These are phyloP conservation scores for Rhyzopertha dominica DNA, from an alignment of 1,140 invertebrate species.

Conservation along the genomic window DNA sequence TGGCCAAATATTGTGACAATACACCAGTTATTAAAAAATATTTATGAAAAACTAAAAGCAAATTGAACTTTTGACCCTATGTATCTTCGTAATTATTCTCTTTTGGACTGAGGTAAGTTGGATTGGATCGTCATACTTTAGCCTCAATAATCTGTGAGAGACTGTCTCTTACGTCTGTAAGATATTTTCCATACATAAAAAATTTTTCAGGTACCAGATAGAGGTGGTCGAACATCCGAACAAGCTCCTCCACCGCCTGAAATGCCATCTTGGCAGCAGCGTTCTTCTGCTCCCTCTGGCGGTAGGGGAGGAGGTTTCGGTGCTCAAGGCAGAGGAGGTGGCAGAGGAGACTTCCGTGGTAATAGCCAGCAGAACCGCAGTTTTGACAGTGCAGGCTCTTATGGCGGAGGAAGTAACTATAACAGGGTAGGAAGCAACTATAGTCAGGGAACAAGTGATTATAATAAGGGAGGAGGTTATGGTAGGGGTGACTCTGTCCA, in stretches of 20 bases:
- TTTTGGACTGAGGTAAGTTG: no score
- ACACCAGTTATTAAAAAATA: neutral
- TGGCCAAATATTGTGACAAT: no score
- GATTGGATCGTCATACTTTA: no score
- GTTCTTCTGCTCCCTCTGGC: constrained; percentile 36
- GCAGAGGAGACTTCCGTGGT: constrained; percentile 17
- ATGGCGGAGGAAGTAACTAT: constrained; percentile 25
- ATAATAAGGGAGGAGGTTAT: no score
- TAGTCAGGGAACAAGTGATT: constrained; percentile 15
- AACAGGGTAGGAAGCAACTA: constrained; percentile 14
- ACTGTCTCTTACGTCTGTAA: constrained; percentile 14
- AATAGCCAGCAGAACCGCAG: constrained; percentile 20
- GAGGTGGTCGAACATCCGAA: constrained; percentile 85
- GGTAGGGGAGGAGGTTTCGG: constrained; percentile 36
- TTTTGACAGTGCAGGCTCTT: constrained; percentile 30
- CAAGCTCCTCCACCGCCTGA: constrained; percentile 88
- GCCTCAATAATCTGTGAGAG: no score
- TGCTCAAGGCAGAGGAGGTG: constrained; percentile 27
- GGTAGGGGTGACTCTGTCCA: no score
- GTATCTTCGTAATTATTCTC: constrained; percentile 2
- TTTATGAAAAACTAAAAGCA: neutral
- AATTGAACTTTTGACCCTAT: constrained; percentile 6
- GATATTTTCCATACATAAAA: no score
- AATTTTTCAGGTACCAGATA: constrained; percentile 64
- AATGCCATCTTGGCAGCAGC: constrained; percentile 89